Evolutionary conservation across 2,888 invertebrate genomes (phyloP), one percentile per base, ranked within the genome.

Genomic region (Drosophila maculinotata): DNA sequence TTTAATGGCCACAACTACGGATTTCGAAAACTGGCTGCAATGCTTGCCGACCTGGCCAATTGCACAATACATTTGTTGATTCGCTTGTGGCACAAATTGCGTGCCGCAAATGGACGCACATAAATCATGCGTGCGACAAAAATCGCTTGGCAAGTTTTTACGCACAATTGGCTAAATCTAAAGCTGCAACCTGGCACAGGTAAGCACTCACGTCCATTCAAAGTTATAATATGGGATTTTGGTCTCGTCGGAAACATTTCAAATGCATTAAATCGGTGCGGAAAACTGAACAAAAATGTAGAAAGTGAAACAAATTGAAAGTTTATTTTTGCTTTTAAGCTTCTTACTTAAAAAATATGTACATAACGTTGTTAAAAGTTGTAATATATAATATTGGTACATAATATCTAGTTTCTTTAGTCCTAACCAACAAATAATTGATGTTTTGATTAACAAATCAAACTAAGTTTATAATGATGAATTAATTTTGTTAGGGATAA

Each of bases 81-180:
- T 71, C 75, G 66, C 47, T 65, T 71, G 66, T 53, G 66, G 68
- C 64, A 51, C 70, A 70, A 72, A 71, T 70, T 80, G 78, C 57
- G 59, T 66, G 60, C 67, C 74, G 54, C 64, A 80, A 79, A 70
- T 74, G 70, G 63, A 76, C 70, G 79, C 57, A 79, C 67, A 78
- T 84, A 78, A 80, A 78, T 83, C 80, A 73, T 62, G 73, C 63
- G 64, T 72, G 76, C 67, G 60, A 73, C 68, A 76, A 78, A 75
- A 67, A 66, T 69, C 44, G 68, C 48, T 73, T 62, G 39, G 57
- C 65, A 78, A 66, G 47, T 65, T 80, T 83, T 67, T 48, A 80
- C 80, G 78, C 84, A 76, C 73, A 76, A 83, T 78, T 83, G 80
- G 52, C 52, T 25, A 60, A 63, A 63, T 57, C 56, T 48, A 68